These are phyloP conservation scores for Cichladusa arquata DNA, from an alignment of 2,113 vertebrate species.

Conservation along the genomic window DNA sequence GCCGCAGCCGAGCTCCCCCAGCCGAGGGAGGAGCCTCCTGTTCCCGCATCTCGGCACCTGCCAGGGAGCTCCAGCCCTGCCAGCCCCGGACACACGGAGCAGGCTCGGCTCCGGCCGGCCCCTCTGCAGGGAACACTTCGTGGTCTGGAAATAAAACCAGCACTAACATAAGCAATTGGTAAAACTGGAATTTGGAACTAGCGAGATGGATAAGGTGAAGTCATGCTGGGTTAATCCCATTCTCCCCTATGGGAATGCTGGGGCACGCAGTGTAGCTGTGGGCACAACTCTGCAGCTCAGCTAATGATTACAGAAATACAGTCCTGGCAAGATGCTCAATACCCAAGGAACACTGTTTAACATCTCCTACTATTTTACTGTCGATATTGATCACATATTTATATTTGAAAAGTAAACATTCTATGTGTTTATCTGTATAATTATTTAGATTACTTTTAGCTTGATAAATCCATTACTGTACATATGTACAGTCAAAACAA, in stretches of 20 bases:
- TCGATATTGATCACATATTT: neutral
- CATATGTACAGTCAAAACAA: neutral
- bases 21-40: neutral
- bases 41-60: fast-evolving
- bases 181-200: neutral
- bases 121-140: fast-evolving
- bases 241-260: neutral
- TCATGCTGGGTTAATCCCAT: neutral
- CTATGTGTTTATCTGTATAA: neutral
- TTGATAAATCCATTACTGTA: neutral
- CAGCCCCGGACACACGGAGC: neutral
- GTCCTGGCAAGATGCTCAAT: neutral
- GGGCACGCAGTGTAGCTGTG: neutral
- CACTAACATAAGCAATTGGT: fast-evolving
- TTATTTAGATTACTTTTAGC: neutral
- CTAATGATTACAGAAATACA: neutral
- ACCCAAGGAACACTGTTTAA: neutral
- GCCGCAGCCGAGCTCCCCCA: neutral
- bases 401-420: neutral
- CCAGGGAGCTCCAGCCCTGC: neutral
- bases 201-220: neutral
- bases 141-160: neutral
- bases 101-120: fast-evolving
- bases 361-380: neutral
- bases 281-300: neutral